Conservation (phyloP, 53 echinoderm and acorn worm genomes). For the Hippasteria phrygiana region DNA sequence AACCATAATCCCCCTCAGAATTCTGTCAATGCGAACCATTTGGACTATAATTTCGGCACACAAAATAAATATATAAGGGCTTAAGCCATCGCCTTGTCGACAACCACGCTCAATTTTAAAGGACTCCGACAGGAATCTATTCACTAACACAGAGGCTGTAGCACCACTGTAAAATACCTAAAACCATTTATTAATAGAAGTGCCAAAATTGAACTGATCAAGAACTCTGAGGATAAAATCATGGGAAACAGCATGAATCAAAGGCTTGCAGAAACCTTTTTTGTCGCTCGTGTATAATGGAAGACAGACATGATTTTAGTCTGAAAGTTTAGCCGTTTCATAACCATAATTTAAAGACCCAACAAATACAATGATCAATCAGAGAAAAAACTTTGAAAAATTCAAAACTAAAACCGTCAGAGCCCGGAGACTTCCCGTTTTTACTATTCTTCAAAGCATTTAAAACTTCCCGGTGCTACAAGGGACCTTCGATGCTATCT, state of each 20-base stretch:
- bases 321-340: too few species aligned
- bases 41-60: conserved; percentile 4
- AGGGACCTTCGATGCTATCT: too few species aligned
- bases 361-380: too few species aligned
- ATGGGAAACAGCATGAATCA: conserved; percentile 15
- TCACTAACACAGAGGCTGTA: background rate
- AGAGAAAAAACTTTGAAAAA: too few species aligned
- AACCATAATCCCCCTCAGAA: background rate
- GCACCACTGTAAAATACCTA: background rate
- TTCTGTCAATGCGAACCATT: conserved; percentile 1
- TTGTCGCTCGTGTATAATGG: too few species aligned
- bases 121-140: background rate
- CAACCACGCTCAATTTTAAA: background rate
- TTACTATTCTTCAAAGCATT: too few species aligned
- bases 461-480: too few species aligned
- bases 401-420: too few species aligned
- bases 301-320: too few species aligned
- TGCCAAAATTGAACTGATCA: conserved; percentile 12
- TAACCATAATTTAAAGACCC: too few species aligned
- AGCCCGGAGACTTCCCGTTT: too few species aligned
- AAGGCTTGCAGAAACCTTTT: too few species aligned
- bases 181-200: conserved; percentile 6
- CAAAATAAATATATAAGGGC: conserved; percentile 23
- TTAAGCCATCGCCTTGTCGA: conserved; percentile 26
- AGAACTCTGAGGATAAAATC: conserved; percentile 27